Evolutionary conservation across 2,113 vertebrate genomes (phyloP).

Genomic region (Dascyllus trimaculatus): DNA sequence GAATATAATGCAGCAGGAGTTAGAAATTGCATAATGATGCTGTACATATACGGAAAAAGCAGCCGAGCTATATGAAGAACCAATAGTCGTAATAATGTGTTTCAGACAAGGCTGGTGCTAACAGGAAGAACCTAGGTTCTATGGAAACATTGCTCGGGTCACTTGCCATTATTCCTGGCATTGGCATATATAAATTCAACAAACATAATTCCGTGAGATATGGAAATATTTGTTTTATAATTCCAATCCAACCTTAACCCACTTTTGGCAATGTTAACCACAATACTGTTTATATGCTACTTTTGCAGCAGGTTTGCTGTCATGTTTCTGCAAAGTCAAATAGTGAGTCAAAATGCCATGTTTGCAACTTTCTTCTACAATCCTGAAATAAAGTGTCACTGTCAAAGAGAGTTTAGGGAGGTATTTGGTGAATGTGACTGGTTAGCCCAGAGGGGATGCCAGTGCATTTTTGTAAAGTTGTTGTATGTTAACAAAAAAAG

Average conservation of each 20-base stretch:
- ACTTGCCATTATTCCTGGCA: too few species aligned
- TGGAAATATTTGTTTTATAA: too few species aligned
- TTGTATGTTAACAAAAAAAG: background rate
- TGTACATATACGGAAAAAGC: slow-evolving; percentile 13
- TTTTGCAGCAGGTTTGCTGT: background rate
- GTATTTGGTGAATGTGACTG: slow-evolving; percentile 18
- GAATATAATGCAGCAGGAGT: slow-evolving; percentile 30
- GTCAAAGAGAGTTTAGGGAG: slow-evolving; percentile 47
- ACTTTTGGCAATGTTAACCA: background rate
- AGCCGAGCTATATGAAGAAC: background rate
- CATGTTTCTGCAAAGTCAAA: slow-evolving; percentile 51
- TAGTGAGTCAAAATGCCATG: slow-evolving; percentile 32
- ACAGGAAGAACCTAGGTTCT: background rate
- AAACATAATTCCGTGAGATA: too few species aligned
- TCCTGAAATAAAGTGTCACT: slow-evolving; percentile 42
- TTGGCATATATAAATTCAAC: too few species aligned
- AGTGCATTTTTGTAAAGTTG: slow-evolving; percentile 32
- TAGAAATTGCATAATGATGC: slow-evolving; percentile 12
- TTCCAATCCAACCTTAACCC: too few species aligned
- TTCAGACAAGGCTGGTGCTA: background rate
- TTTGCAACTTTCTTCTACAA: slow-evolving; percentile 39
- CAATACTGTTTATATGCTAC: background rate
- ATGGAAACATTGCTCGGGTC: too few species aligned
- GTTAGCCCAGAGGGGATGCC: slow-evolving; percentile 20
- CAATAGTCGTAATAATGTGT: background rate